Evolutionary conservation across 2,888 invertebrate species (phyloP).

Genomic region (Tholera decimalis): DNA sequence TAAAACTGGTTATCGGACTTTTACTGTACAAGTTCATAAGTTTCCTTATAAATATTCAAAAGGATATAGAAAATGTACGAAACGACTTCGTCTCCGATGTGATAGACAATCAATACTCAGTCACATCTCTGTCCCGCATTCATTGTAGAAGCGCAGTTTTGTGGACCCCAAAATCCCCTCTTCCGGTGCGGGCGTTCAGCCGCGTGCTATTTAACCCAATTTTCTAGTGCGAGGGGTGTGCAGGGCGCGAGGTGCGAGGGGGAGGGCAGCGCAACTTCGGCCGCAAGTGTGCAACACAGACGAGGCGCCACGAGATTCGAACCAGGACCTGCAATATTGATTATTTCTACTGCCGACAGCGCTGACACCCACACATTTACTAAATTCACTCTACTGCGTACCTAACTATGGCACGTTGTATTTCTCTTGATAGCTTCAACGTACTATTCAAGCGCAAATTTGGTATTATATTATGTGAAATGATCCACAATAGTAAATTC

Average conservation of each 20-base stretch:
- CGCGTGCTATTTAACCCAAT: constrained; percentile 91
- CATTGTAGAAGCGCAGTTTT: constrained; percentile 88
- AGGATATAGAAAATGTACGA: constrained; percentile 41
- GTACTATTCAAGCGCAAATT: constrained; percentile 5
- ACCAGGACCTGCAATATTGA: constrained; percentile 86
- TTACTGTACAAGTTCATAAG: neutral
- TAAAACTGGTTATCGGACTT: neutral
- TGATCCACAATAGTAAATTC: neutral
- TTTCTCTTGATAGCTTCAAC: neutral
- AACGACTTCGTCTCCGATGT: constrained; percentile 80
- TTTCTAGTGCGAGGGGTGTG: constrained; percentile 87
- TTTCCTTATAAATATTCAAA: neutral
- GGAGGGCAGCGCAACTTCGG: constrained; percentile 81
- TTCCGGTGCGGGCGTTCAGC: constrained; percentile 86
- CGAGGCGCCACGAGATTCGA: constrained; percentile 82
- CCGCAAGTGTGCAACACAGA: constrained; percentile 87
- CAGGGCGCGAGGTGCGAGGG: constrained; percentile 79
- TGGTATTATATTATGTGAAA: neutral
- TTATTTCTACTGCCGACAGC: constrained; percentile 79
- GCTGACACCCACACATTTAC: constrained; percentile 57
- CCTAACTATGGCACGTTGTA: constrained; percentile 39
- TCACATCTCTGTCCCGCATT: constrained; percentile 89
- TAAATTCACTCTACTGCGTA: constrained; percentile 49
- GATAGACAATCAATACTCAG: constrained; percentile 89
- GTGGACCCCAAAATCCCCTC: constrained; percentile 88